These are phyloP conservation scores for Hyposoter didymator DNA, from an alignment of 2,888 invertebrate genomes.

Conservation along the genomic window DNA sequence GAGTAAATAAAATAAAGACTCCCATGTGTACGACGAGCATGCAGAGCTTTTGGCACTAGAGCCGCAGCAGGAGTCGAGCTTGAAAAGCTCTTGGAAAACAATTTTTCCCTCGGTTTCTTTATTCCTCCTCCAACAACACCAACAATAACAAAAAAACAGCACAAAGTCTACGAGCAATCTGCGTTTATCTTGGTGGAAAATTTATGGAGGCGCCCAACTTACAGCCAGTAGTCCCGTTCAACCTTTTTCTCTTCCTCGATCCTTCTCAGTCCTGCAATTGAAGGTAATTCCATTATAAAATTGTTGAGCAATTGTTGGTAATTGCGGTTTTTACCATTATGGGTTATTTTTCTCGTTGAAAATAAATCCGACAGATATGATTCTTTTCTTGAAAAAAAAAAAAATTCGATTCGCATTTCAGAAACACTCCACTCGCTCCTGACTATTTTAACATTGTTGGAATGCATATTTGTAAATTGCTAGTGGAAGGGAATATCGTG, in stretches of 20 bases:
- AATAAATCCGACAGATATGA: constrained; percentile 1
- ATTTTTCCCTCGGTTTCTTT: constrained; percentile 26
- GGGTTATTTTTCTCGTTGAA: not conserved
- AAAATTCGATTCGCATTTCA: not conserved
- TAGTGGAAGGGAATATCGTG: not conserved
- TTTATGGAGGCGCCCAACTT: constrained; percentile 12
- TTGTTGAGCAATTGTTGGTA: constrained; percentile 1
- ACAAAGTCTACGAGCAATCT: constrained; percentile 34
- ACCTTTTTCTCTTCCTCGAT: not conserved
- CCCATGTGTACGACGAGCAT: not conserved
- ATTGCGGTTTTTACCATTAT: not conserved
- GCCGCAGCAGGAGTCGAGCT: constrained; percentile 15
- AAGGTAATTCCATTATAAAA: not conserved
- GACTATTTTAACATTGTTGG: not conserved
- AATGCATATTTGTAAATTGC: not conserved
- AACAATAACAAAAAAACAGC: not conserved
- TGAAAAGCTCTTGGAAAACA: constrained; percentile 38
- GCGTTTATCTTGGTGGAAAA: constrained; percentile 25
- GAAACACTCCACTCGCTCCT: not conserved
- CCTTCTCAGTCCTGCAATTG: not conserved
- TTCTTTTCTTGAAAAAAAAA: not conserved
- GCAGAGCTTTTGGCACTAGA: constrained; percentile 33
- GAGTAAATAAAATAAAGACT: constrained; percentile 51
- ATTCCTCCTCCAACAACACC: not conserved
- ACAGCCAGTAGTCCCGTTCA: not conserved